These are phyloP conservation scores for Sesia apiformis DNA, from an alignment of 2,888 invertebrate genomes.

Conservation along the genomic window DNA sequence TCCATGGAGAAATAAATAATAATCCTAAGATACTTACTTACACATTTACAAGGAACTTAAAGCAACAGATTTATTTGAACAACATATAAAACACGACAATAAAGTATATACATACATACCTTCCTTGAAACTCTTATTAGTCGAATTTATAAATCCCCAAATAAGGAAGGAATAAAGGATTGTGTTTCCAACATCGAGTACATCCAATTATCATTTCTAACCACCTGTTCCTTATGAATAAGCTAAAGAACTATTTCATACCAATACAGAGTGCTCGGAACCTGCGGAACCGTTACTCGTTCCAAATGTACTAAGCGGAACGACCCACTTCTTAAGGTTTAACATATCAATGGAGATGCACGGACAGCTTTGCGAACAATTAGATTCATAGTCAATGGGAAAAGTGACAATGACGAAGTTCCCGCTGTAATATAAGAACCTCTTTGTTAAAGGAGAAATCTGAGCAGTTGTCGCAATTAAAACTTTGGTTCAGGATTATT, in stretches of 20 bases:
- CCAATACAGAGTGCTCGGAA: slow-evolving; percentile 6
- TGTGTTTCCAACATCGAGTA: slow-evolving; percentile 1
- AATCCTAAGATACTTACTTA: no score
- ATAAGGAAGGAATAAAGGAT: neutral
- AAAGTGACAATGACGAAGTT: neutral
- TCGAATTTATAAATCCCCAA: no score
- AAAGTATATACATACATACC: no score
- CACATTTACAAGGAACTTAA: no score
- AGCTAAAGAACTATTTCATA: slow-evolving; percentile 1
- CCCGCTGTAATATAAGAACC: no score
- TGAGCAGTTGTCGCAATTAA: no score
- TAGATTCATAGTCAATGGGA: neutral
- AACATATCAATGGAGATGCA: slow-evolving; percentile 41
- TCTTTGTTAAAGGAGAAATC: no score
- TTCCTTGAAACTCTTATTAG: no score
- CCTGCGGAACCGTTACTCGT: slow-evolving; percentile 46
- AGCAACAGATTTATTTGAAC: no score
- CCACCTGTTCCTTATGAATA: slow-evolving; percentile 6
- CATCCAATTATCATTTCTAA: slow-evolving; percentile 13
- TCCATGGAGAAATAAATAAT: no score
- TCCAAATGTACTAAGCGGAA: slow-evolving; percentile 43
- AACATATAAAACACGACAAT: no score
- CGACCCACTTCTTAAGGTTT: slow-evolving; percentile 43
- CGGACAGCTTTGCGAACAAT: slow-evolving; percentile 10
- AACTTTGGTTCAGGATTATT: no score